Evolutionary conservation across 2,797 vertebrate genomes (phyloP), one percentile per base, ranked within the genome.

Genomic region (Argya squamiceps): DNA sequence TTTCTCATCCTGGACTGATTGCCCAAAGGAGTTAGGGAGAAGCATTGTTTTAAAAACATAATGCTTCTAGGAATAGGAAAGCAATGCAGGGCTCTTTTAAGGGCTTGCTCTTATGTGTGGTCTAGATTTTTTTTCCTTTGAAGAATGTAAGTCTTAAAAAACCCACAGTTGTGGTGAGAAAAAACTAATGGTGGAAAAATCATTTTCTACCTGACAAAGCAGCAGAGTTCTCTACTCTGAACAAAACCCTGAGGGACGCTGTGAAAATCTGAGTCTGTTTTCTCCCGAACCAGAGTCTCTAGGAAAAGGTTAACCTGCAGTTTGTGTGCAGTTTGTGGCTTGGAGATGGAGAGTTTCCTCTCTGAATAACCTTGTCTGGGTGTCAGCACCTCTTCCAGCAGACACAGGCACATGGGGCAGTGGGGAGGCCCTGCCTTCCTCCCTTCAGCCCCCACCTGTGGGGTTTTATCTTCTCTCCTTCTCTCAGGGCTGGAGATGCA

Each of bases 401-500:
- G 56, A 43, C 12, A 10, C 4, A 4, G 1, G 30, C 12, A 29
- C 24, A 5, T 1, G 12, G 23, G 50, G 34, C 4, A 4, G 1
- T n/a, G 29, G 56, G 64, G 26, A 82, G 34, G 12, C 30, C 9
- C n/a, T 70, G 41, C 32, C 12, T 26, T 36, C 41, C 22, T 16
- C 59, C 20, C 53, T n/a, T 55, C 20, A 55, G 53, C 20, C 52
- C 52, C 30, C 12, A n/a, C 53, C 32, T 22, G 53, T 12, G 53
- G 53, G 8, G 15, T 55, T n/a, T n/a, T 55, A 22, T 55, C 53
- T 32, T 10, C 53, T 55, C 22, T n/a, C 21, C 20, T 55, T 22
- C 32, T 15, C 8, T 6, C 10, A n/a, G 21, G 53, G 32, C 30
- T 6, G 13, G 32, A 55, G 32, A n/a, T 2, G 6, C 53, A n/a